Evolutionary conservation across 2,113 vertebrate genomes (phyloP).

Genomic region (Cyprinus carpio): DNA sequence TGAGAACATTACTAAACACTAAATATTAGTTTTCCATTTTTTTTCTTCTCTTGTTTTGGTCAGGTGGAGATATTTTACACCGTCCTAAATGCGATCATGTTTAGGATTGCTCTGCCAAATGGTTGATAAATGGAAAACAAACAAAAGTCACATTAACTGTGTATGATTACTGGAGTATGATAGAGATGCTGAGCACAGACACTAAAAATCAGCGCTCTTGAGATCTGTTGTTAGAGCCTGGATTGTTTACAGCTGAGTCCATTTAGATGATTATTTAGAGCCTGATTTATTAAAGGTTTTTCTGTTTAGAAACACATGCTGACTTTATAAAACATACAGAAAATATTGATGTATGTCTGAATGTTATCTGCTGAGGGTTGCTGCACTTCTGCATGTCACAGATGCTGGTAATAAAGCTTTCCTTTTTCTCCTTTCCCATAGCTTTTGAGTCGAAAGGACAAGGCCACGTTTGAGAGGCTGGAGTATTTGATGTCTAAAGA

Average conservation of each 20-base stretch:
- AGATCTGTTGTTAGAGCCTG: neutral
- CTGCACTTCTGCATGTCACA: no score
- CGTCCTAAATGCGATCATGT: neutral
- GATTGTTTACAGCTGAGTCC: neutral
- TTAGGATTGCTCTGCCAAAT: neutral
- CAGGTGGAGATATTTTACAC: neutral
- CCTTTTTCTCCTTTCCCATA: slow-evolving; percentile 57
- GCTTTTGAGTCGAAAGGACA: slow-evolving; percentile 96
- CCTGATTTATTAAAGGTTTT: neutral
- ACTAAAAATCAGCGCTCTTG: neutral
- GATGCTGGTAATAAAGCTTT: no score
- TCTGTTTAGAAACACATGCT: neutral
- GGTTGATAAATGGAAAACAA: slow-evolving; percentile 9
- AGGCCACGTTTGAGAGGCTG: slow-evolving; percentile 92
- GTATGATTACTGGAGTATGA: neutral
- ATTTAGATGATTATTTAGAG: neutral
- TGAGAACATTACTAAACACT: neutral
- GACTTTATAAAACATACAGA: neutral
- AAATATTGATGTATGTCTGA: no score
- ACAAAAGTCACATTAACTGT: neutral
- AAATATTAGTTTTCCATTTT: neutral
- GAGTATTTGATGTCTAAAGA: slow-evolving; percentile 99
- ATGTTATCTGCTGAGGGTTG: no score
- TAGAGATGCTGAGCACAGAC: neutral
- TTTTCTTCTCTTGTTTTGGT: neutral